Evolutionary conservation across 2,113 vertebrate genomes (phyloP).

Genomic region (Anhinga rufa): DNA sequence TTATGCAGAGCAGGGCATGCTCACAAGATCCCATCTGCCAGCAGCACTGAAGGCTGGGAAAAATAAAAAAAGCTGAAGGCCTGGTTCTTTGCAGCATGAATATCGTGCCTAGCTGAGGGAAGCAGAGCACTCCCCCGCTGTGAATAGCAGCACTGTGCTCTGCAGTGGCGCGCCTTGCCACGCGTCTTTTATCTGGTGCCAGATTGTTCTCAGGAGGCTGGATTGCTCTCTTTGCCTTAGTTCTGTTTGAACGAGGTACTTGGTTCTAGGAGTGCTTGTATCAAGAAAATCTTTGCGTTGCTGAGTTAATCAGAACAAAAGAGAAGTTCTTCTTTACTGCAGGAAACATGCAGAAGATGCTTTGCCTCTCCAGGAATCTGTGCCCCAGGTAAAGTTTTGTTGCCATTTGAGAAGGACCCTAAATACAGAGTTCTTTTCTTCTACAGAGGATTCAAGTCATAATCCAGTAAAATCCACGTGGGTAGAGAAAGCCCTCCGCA

Average conservation of each 20-base stretch:
- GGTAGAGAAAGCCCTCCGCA: neutral
- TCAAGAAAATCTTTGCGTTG: neutral
- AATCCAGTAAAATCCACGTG: neutral
- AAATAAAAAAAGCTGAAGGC: neutral
- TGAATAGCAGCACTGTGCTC: neutral
- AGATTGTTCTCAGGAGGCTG: neutral
- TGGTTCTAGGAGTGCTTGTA: neutral
- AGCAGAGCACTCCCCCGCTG: neutral
- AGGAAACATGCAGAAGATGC: neutral
- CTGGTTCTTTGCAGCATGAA: neutral
- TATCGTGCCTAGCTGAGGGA: accelerated
- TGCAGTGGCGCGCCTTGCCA: neutral
- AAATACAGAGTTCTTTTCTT: neutral
- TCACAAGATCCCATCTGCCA: neutral
- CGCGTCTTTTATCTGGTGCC: neutral
- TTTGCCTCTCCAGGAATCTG: neutral
- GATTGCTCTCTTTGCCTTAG: neutral
- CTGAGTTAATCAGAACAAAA: neutral
- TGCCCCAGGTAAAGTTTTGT: neutral
- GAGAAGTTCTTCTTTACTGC: neutral
- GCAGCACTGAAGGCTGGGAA: neutral
- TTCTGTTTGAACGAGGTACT: neutral
- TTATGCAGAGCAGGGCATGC: neutral
- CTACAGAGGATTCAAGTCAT: neutral
- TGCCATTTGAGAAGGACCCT: neutral